phyloP scores from a whole-genome alignment of 2,888 invertebrate species.

The Harmothoe impar region DNA sequence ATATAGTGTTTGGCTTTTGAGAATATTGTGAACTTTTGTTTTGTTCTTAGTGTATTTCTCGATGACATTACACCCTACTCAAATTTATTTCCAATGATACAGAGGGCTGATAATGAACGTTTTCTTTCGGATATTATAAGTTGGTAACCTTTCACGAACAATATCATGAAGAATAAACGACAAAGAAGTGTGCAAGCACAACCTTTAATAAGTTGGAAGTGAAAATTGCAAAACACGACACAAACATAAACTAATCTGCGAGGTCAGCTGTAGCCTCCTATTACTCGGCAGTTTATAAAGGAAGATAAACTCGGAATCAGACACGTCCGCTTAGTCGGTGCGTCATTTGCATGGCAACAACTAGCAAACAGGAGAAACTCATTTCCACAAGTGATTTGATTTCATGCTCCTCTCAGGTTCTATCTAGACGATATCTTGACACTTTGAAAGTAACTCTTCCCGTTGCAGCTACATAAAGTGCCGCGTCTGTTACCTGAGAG shows the following conservation, averaged over 20 bases:
- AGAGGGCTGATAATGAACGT: too few species aligned
- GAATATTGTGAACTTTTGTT: too few species aligned
- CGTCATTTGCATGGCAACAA: neutral
- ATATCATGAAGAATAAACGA: too few species aligned
- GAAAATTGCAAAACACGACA: neutral
- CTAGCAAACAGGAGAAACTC: neutral
- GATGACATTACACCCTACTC: too few species aligned
- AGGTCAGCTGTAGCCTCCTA: neutral
- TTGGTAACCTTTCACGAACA: too few species aligned
- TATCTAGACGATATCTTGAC: conserved; percentile 25
- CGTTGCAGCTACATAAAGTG: neutral
- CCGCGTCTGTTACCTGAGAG: neutral
- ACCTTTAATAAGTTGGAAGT: neutral
- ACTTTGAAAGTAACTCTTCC: neutral
- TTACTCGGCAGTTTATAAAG: conserved; percentile 3
- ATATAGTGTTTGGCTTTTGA: too few species aligned
- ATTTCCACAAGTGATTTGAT: conserved; percentile 5
- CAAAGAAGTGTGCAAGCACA: too few species aligned
- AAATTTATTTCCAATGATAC: too few species aligned
- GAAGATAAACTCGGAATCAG: neutral
- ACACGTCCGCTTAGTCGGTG: neutral
- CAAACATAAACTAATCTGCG: neutral
- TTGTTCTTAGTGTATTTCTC: too few species aligned
- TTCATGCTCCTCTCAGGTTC: neutral
- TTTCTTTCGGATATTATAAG: too few species aligned